A percentile compares a stretch with the other conserved stretches of the same genome.
Evolutionary conservation across 2,888 invertebrate genomes (phyloP).

Genomic region (Watsonalla cultraria): DNA sequence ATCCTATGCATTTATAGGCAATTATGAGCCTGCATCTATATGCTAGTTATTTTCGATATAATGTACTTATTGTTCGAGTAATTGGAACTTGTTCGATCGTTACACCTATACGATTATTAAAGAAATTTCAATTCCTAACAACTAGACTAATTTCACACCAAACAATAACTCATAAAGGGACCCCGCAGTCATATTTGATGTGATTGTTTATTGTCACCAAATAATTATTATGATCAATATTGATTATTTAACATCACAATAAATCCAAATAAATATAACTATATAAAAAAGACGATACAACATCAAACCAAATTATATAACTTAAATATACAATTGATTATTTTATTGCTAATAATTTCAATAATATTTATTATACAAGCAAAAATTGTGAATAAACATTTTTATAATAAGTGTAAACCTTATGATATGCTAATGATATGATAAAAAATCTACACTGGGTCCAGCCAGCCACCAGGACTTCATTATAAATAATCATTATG

Average conservation of each 20-base stretch:
- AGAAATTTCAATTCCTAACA: neutral
- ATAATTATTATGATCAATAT: neutral
- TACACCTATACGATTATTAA: neutral
- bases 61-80: neutral
- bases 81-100: neutral
- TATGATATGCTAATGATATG: conserved; percentile 77
- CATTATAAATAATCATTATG: conserved; percentile 40
- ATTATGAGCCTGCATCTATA: neutral
- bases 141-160: neutral
- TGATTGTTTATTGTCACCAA: neutral
- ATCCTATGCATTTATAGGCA: neutral
- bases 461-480: conserved; percentile 56
- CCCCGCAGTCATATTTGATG: neutral
- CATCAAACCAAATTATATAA: neutral
- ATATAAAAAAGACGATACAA: conserved; percentile 11
- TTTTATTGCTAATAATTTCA: conserved; percentile 2
- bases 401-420: conserved; percentile 42
- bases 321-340: neutral
- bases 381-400: conserved; percentile 40
- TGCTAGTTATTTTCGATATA: neutral
- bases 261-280: neutral
- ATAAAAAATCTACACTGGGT: conserved; percentile 73
- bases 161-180: neutral
- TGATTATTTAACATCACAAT: too few relatives aligned
- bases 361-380: conserved; percentile 22